A percentile compares a stretch with the other conserved stretches of the same genome.
phyloP scores from a whole-genome alignment of 2,113 vertebrate species.

The Amphiprion percula region DNA sequence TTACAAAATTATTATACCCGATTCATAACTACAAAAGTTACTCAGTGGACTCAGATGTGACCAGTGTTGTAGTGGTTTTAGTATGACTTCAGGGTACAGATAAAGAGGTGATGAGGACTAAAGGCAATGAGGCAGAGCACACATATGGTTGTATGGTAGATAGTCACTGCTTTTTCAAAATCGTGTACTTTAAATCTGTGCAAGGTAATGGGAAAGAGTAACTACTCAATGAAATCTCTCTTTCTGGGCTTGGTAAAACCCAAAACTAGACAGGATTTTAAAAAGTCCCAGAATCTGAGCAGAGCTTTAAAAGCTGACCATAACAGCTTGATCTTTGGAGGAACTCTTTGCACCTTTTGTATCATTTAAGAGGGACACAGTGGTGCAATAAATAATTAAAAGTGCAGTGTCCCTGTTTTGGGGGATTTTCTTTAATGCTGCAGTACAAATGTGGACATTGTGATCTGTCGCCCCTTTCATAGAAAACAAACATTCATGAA shows the following conservation, averaged over 20 bases:
- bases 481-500: too few species aligned
- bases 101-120: neutral
- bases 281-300: constrained; percentile 14
- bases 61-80: too few species aligned
- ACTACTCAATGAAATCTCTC: constrained; percentile 6
- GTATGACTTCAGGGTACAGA: neutral
- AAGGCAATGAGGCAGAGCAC: constrained; percentile 6
- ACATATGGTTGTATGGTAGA: neutral
- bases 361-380: neutral
- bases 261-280: neutral
- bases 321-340: neutral
- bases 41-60: neutral
- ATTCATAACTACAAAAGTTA: neutral
- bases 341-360: neutral
- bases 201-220: neutral
- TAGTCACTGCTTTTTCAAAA: constrained; percentile 13
- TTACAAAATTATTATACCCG: neutral
- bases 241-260: neutral
- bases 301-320: constrained; percentile 3
- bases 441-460: neutral
- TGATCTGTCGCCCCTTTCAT: neutral
- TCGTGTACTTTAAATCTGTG: constrained; percentile 8
- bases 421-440: neutral
- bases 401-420: neutral
- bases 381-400: neutral